Conservation (phyloP, 2,113 vertebrate genomes). For the Dromiciops gliroides region DNA sequence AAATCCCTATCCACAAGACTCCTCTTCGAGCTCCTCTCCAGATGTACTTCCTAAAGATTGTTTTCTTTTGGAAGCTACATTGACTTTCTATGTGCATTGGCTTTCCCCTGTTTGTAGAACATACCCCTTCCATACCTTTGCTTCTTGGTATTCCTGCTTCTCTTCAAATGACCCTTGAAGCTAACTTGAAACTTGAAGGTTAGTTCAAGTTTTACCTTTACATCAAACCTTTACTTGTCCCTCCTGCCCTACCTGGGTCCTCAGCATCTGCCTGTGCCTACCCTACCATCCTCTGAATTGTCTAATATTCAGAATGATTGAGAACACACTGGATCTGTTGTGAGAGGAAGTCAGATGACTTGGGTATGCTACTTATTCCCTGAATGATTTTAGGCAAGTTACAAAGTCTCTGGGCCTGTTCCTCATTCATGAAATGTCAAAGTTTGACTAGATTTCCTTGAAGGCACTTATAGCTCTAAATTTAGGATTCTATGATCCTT, state of each 20-base stretch:
- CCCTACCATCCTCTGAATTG: neutral
- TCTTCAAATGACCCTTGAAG: no score
- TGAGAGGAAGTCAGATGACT: neutral
- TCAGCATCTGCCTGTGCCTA: no score
- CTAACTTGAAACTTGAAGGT: no score
- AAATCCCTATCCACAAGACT: neutral
- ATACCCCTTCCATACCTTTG: neutral
- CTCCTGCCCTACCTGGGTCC: neutral
- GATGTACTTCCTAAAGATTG: no score
- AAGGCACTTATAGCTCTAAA: neutral
- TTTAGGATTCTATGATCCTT: neutral
- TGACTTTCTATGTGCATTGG: no score
- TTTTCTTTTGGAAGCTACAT: no score
- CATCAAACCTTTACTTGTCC: neutral
- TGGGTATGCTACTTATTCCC: neutral
- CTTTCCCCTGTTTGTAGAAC: neutral
- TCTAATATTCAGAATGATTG: neutral
- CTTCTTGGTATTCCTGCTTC: neutral
- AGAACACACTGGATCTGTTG: neutral
- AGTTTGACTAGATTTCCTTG: neutral
- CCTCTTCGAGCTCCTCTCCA: neutral
- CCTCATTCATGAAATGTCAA: neutral
- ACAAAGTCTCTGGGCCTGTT: neutral
- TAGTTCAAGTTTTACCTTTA: neutral
- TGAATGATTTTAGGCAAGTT: neutral